A percentile compares a stretch with the other conserved stretches of the same genome.
Evolutionary conservation across 1,140 invertebrate genomes (phyloP).

Genomic region (Agrilus planipennis): DNA sequence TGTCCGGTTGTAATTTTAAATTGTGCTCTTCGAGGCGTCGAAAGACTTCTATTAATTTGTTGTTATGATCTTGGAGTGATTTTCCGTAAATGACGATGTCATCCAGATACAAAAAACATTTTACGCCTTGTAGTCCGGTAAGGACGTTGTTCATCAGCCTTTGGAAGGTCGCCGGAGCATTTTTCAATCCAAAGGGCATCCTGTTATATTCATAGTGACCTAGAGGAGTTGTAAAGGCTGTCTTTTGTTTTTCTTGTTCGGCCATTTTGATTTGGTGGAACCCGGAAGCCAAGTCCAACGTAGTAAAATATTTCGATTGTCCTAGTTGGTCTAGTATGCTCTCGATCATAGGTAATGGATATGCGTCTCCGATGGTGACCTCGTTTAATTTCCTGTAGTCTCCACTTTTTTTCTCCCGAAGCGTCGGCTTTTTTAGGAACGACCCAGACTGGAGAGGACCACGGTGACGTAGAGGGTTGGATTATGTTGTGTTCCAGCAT

Average conservation of each 20-base stretch:
- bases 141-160: constrained; percentile 26
- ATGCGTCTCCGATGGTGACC: constrained; percentile 25
- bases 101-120: constrained; percentile 24
- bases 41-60: constrained; percentile 18
- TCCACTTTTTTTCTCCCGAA: constrained; percentile 20
- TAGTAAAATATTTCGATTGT: constrained; percentile 19
- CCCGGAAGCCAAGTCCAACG: constrained; percentile 2
- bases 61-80: constrained; percentile 17
- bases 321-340: constrained; percentile 1
- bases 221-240: constrained; percentile 21
- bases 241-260: neutral
- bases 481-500: constrained; percentile 17
- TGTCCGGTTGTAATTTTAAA: constrained; percentile 25
- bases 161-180: constrained; percentile 32
- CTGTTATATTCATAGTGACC: constrained; percentile 24
- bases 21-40: constrained; percentile 16
- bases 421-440: constrained; percentile 27
- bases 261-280: neutral
- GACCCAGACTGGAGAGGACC: constrained; percentile 19
- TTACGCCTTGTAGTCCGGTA: constrained; percentile 13
- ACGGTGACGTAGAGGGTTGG: constrained; percentile 19
- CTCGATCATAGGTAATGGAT: constrained; percentile 39
- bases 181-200: constrained; percentile 25
- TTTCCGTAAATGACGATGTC: constrained; percentile 19
- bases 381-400: constrained; percentile 22